These are phyloP conservation scores for Sphaeramia orbicularis DNA, from an alignment of 2,797 vertebrate species.

Conservation along the genomic window DNA sequence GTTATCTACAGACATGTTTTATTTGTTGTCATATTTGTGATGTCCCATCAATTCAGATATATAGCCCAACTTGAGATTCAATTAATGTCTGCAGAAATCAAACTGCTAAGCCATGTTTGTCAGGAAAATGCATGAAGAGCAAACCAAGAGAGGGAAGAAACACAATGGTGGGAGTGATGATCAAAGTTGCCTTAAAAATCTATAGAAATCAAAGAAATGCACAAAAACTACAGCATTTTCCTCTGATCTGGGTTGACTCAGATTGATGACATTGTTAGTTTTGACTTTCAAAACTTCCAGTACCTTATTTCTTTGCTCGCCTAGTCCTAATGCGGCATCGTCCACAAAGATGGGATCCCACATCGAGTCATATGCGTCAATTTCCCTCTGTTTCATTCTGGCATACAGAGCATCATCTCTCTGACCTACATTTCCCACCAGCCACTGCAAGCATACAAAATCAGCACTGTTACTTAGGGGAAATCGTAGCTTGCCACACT, in stretches of 20 bases:
- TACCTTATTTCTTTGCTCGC: conserved; percentile 91
- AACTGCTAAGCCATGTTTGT: conserved; percentile 80
- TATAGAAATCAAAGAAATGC: conserved; percentile 84
- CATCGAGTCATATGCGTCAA: conserved; percentile 91
- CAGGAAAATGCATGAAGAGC: conserved; percentile 87
- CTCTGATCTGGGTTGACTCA: conserved; percentile 87
- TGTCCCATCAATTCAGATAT: conserved; percentile 61
- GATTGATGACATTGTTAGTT: conserved; percentile 86
- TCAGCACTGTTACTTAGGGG: conserved; percentile 88
- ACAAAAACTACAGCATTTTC: conserved; percentile 85
- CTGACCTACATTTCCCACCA: conserved; percentile 92
- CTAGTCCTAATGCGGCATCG: conserved; percentile 91
- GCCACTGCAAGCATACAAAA: conserved; percentile 92
- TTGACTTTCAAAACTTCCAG: conserved; percentile 87
- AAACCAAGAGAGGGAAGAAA: conserved; percentile 86
- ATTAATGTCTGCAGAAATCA: conserved; percentile 74
- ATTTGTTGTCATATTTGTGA: conserved; percentile 54
- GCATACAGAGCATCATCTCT: conserved; percentile 92
- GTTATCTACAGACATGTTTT: conserved; percentile 55
- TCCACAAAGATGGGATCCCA: conserved; percentile 91
- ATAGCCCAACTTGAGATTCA: conserved; percentile 57
- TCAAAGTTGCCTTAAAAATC: conserved; percentile 85
- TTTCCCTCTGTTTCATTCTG: conserved; percentile 92
- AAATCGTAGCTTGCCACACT: conserved; percentile 85
- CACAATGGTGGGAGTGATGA: conserved; percentile 88